Base-by-base conservation (phyloP, 2,113 vertebrate genomes). In the Podarcis muralis region DNA sequence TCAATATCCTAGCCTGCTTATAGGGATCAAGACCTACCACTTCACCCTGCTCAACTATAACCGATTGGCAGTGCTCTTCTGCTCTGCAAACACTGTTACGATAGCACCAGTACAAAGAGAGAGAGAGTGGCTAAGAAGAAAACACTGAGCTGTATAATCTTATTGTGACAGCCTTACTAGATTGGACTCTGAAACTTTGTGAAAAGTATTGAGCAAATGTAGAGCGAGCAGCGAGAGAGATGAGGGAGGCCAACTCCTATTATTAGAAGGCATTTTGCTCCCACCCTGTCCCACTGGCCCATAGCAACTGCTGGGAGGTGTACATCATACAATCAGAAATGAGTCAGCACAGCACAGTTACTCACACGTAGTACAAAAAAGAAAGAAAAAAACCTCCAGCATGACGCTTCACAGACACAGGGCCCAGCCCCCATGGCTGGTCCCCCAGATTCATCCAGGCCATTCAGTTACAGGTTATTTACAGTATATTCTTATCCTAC, bases 271-370 rank as follows among this genome's bases (percentile, higher is more conserved):
- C 74, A 77, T 57, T 88, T 84, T 78, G 43, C 30, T 78, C 43
- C 13, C 6, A 11, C 62, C 66, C 68, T 77, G 75, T 89, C 37
- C 32, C 0, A 1, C 77, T 0, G 0, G 87, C 92, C 91, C 93
- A 43, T 84, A 93, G 92, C 27, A 0, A 90, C 92, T 95, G 95
- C 94, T 92, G 89, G 89, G 93, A 32, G 0, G 94, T 62, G 92
- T 87, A 78, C n/a, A 93, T 90, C 1, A 2, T 94, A 96, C 95
- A 95, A 95, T 96, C 95, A 92, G 94, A 87, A 94, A 94, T 92
- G 94, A 95, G 90, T 94, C 88, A 94, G 92, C 94, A 95, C 95
- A 94, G 94, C 95, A 95, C 95, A 92, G 91, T 95, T 89, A 93
- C 80, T 91, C 95, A 96, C 95, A 95, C 87, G 35, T 57, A 95